phyloP scores from a whole-genome alignment of 2,113 vertebrate species.

The Equus quagga region DNA sequence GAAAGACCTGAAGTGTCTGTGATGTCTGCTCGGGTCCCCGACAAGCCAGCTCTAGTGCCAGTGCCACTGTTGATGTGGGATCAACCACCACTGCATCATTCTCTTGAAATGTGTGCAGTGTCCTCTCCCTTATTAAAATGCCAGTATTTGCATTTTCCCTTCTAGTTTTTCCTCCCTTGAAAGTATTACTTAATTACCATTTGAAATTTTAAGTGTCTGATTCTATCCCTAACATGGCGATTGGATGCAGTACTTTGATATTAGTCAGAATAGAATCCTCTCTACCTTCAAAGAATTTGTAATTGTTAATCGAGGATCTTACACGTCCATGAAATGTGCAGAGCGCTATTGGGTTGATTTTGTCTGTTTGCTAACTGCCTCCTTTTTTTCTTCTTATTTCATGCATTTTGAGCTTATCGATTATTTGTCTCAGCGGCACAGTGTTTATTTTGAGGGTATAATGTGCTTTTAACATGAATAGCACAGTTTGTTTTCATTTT shows the following conservation, averaged over 20 bases:
- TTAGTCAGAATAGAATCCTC: neutral
- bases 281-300: neutral
- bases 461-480: neutral
- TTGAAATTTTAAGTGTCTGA: neutral
- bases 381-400: too few species aligned
- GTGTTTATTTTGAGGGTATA: neutral
- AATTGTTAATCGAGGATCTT: fast-evolving
- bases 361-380: neutral
- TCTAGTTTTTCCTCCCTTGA: neutral
- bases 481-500: neutral
- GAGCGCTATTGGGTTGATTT: fast-evolving
- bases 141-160: neutral
- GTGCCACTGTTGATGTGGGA: fast-evolving
- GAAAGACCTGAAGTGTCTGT: fast-evolving
- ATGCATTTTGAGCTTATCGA: neutral
- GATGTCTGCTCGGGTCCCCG: neutral
- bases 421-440: neutral
- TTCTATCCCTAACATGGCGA: neutral
- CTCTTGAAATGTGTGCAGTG: fast-evolving
- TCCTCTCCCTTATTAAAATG: neutral
- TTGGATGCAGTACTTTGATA: neutral
- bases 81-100: fast-evolving
- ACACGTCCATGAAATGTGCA: fast-evolving
- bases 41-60: fast-evolving
- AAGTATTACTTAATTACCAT: neutral